A percentile compares a stretch with the other conserved stretches of the same genome.
Evolutionary conservation across 2,797 vertebrate genomes (phyloP).

Genomic region (Psittacula echo): DNA sequence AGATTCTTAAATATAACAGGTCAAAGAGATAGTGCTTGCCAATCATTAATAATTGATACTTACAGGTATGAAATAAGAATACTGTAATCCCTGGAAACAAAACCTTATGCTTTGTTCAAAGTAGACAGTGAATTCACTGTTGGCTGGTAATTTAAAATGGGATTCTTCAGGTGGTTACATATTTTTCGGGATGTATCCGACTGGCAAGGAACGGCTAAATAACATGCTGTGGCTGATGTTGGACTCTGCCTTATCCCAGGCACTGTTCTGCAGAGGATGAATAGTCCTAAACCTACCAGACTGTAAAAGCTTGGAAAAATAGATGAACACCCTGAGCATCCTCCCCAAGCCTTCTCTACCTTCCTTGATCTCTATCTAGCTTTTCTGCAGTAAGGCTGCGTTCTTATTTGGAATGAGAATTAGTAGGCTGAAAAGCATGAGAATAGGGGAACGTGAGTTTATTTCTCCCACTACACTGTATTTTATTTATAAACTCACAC

Average conservation of each 20-base stretch:
- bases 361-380: background rate
- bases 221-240: background rate
- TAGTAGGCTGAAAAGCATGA: background rate
- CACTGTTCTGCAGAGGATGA: background rate
- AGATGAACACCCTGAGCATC: background rate
- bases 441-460: background rate
- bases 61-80: background rate
- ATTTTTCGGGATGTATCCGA: background rate
- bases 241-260: background rate
- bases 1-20: background rate
- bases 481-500: background rate
- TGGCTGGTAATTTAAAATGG: background rate
- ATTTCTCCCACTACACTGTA: background rate
- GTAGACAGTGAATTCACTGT: background rate
- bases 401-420: background rate
- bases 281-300: background rate
- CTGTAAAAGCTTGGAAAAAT: background rate
- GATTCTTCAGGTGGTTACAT: background rate
- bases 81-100: background rate
- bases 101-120: background rate
- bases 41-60: background rate
- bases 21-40: background rate
- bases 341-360: background rate
- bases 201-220: background rate
- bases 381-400: background rate